Evolutionary conservation across 2,888 invertebrate species (phyloP).

Genomic region (Furcula furcula): DNA sequence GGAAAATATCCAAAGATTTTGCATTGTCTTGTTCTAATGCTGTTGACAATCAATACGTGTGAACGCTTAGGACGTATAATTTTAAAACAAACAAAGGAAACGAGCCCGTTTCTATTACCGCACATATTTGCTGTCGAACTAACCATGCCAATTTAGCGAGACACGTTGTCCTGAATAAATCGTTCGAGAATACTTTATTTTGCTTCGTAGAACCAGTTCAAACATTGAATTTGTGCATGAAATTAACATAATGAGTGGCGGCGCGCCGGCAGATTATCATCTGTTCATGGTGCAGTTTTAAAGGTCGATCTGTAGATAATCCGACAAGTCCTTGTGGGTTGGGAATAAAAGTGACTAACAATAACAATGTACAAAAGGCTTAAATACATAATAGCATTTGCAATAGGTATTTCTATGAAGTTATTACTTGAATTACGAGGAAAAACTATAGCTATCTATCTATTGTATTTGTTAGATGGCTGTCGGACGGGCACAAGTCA

Average conservation of each 20-base stretch:
- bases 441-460: too few species aligned
- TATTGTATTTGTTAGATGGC: too few species aligned
- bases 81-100: slow-evolving; percentile 38
- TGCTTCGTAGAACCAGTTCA: not conserved
- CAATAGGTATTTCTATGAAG: too few species aligned
- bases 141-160: slow-evolving; percentile 18
- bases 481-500: too few species aligned
- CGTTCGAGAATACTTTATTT: not conserved
- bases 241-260: slow-evolving; percentile 13
- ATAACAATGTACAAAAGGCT: slow-evolving; percentile 11
- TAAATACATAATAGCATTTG: too few species aligned
- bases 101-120: slow-evolving; percentile 29
- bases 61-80: slow-evolving; percentile 35
- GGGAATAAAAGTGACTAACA: slow-evolving; percentile 12
- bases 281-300: slow-evolving; percentile 23
- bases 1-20: slow-evolving; percentile 5
- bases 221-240: slow-evolving; percentile 1
- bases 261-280: slow-evolving; percentile 18
- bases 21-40: slow-evolving; percentile 11
- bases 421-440: too few species aligned
- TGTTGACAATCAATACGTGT: too few species aligned
- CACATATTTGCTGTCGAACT: slow-evolving; percentile 11
- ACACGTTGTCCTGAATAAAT: slow-evolving; percentile 8
- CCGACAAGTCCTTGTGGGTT: slow-evolving; percentile 16
- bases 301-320: slow-evolving; percentile 31